Conservation (phyloP, 2,888 invertebrate genomes). For the Brenthis ino region DNA sequence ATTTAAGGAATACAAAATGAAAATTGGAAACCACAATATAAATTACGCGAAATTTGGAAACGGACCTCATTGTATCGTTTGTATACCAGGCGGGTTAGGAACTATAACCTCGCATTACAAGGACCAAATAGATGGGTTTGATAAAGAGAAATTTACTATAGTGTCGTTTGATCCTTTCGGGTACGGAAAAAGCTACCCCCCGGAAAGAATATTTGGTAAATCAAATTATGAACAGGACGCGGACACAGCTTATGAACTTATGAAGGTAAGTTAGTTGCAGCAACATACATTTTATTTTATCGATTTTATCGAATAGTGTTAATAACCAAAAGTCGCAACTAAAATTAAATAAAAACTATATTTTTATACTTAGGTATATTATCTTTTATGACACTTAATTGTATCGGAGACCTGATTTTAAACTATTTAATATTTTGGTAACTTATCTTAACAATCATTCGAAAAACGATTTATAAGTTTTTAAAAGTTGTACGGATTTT, state of each 20-base stretch:
- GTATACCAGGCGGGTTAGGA: slow-evolving; percentile 26
- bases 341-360: too few species aligned
- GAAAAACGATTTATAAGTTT: too few species aligned
- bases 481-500: too few species aligned
- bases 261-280: slow-evolving; percentile 20
- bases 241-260: slow-evolving; percentile 23
- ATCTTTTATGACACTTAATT: too few species aligned
- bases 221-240: slow-evolving; percentile 17
- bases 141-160: slow-evolving; percentile 76
- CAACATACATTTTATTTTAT: too few species aligned
- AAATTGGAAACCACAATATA: slow-evolving; percentile 18
- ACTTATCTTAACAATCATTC: too few species aligned
- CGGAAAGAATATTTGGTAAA: slow-evolving; percentile 9
- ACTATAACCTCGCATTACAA: slow-evolving; percentile 20
- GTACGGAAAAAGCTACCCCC: slow-evolving; percentile 86
- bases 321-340: too few species aligned
- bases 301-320: too few species aligned
- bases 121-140: slow-evolving; percentile 84
- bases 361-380: too few species aligned
- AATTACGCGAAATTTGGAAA: slow-evolving; percentile 31
- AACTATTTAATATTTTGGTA: too few species aligned
- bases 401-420: too few species aligned
- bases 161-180: slow-evolving; percentile 86
- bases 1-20: slow-evolving; percentile 27
- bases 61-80: slow-evolving; percentile 24